phyloP scores from a whole-genome alignment of 2,113 vertebrate genomes.

The Orthochromis malagaraziensis region DNA sequence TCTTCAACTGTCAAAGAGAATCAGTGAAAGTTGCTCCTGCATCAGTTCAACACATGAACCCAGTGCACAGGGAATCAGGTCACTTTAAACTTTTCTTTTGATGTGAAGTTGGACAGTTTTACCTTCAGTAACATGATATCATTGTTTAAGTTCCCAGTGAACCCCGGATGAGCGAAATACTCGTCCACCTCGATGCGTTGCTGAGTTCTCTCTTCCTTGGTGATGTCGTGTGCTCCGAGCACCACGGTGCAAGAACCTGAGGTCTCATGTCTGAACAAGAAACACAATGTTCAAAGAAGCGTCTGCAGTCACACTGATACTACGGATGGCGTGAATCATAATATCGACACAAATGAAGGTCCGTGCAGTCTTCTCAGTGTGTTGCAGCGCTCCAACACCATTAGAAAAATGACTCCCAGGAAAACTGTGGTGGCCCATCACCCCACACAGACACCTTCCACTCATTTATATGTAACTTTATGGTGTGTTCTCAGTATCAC shows the following conservation, averaged over 20 bases:
- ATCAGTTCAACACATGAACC: background rate
- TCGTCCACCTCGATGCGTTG: constrained; percentile 34
- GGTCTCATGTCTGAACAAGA: rapidly evolving
- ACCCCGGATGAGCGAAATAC: background rate
- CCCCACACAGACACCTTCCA: background rate
- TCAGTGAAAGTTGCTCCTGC: background rate
- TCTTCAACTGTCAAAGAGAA: constrained; percentile 31
- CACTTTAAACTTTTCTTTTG: background rate
- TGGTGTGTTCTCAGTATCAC: background rate
- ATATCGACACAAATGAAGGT: background rate
- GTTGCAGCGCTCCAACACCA: constrained; percentile 37
- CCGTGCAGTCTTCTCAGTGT: background rate
- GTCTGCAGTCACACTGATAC: background rate
- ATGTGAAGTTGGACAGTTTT: background rate
- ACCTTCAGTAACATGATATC: constrained; percentile 66
- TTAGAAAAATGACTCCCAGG: background rate
- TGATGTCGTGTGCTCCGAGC: constrained; percentile 59
- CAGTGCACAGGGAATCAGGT: background rate
- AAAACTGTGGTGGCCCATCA: background rate
- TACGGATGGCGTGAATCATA: background rate
- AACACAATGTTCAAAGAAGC: background rate
- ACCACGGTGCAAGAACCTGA: constrained; percentile 17
- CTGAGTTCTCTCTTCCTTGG: constrained; percentile 35
- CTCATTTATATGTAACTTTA: background rate
- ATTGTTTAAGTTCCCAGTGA: rapidly evolving